Percentiles rank a stretch among this genome's conserved stretches.
Conservation (phyloP, 2,113 vertebrate genomes). For the Drymodes brunneopygia region DNA sequence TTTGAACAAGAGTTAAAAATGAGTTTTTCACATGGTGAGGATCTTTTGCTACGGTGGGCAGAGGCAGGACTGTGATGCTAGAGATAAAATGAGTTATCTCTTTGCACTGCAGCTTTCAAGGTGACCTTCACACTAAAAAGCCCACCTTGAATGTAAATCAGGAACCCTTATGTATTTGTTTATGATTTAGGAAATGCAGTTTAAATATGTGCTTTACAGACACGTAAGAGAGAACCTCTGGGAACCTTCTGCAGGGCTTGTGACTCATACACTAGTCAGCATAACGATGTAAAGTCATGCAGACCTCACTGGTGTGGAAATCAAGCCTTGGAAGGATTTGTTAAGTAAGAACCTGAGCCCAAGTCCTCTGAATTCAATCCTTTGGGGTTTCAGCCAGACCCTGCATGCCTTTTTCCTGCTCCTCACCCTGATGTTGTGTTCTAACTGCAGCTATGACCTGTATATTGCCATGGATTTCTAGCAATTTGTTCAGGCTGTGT, state of each 20-base stretch:
- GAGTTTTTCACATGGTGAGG: background rate
- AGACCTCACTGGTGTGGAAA: background rate
- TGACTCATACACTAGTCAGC: background rate
- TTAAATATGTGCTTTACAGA: background rate
- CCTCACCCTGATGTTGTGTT: fast-evolving
- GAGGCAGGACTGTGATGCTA: background rate
- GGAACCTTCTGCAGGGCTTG: background rate
- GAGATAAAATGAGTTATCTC: background rate
- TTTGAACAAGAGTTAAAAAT: background rate
- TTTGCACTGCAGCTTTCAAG: constrained; percentile 10
- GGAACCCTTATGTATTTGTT: background rate
- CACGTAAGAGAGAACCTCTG: background rate
- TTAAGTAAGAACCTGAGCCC: background rate
- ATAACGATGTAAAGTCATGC: background rate
- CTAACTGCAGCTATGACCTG: background rate
- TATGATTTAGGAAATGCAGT: background rate
- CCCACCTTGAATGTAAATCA: background rate
- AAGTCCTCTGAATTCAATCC: background rate
- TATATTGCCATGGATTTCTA: background rate
- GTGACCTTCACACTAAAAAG: background rate
- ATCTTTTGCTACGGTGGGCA: background rate
- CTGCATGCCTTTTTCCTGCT: background rate
- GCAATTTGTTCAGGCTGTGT: background rate
- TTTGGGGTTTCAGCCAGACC: background rate
- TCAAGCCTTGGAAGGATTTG: background rate